Evolutionary conservation across 2,888 invertebrate species (phyloP), one percentile per base, ranked within the genome.

Genomic region (Coleophora deauratella): DNA sequence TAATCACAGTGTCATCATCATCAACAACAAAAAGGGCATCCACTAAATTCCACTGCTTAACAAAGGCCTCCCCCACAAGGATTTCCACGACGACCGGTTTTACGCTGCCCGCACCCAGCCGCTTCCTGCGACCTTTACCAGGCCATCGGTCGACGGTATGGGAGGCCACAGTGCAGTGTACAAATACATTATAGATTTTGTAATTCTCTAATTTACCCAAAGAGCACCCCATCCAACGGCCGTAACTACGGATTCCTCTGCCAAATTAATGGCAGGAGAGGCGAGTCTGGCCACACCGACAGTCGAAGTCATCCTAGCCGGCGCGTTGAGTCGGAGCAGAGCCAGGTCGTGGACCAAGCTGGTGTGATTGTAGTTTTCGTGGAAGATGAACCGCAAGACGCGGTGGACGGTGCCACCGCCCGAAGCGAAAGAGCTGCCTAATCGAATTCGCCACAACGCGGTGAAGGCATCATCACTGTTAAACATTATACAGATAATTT

Each of bases 161-260:
- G n/a, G n/a, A n/a, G n/a, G n/a, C n/a, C n/a, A n/a, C n/a, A n/a
- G n/a, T n/a, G n/a, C n/a, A n/a, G n/a, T n/a, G n/a, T n/a, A n/a
- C n/a, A n/a, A 21, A 21, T 21, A 3, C 21, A 21, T 21, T 6
- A 21, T 6, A 21, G 6, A 21, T 21, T 21, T 4, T 21, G 3
- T 4, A 4, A 21, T 12, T 12, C 13, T 9, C 34, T 27, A 38
- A 53, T 50, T 60, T 54, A 75, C 75, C 42, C 38, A 1, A 8
- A 59, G 51, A 2, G 50, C 1, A 12, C 74, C 75, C 70, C 69
- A 75, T 44, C 75, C 75, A 10, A 62, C 45, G 27, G 60, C 37
- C 8, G 46, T 48, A 9, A 73, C 55, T 0, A 1, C 0, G 3
- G 55, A 33, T 14, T 42, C 44, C 41, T 65, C 68, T 3, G 47